Base-by-base conservation (phyloP, 2,113 vertebrate species). In the Callospermophilus lateralis region DNA sequence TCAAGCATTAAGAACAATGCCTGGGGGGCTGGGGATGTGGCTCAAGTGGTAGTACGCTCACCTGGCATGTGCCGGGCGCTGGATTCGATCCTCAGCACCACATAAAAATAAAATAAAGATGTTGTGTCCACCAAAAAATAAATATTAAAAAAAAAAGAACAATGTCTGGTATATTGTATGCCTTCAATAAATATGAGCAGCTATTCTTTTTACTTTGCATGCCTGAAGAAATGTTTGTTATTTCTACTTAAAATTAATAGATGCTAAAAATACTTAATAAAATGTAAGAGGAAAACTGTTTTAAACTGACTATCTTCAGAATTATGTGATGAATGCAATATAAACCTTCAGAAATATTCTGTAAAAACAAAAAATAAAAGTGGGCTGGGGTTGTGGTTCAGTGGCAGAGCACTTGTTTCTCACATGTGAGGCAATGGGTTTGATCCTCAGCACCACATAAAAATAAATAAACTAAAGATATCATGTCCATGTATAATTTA, bases 211-310 rank as follows among this genome's bases (percentile, higher is more conserved):
- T 42, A 70, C 12, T 84, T 91, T 32, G 73, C 24, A 85, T 45
- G 72, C 68, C 24, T 95, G 68, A 96, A 93, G 73, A 28, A 81
- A 86, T 63, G 8, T 93, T 80, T 92, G 11, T 72, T 79, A 84
- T 51, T 77, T 9, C n/a, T 81, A 78, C 58, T 78, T 37, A 84
- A 96, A 95, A 95, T 24, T 80, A 84, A 67, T 4, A 74, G 24
- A 74, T 55, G 19, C 32, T 90, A 83, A 93, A 94, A 94, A 68
- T 55, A 81, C 28, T 77, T 51, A 55, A 89, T 55, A 51, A 93
- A 91, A 93, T 51, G 15, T 80, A 61, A 89, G 15, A 39, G 53
- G 65, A 32, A 85, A 87, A 70, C 30, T 48, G 12, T 85, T 42
- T 95, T 88, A 91, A 84, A 89, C 22, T 26, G 45, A 93, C 73